phyloP scores from a whole-genome alignment of 2,113 vertebrate species.

The Seriola aureovittata region DNA sequence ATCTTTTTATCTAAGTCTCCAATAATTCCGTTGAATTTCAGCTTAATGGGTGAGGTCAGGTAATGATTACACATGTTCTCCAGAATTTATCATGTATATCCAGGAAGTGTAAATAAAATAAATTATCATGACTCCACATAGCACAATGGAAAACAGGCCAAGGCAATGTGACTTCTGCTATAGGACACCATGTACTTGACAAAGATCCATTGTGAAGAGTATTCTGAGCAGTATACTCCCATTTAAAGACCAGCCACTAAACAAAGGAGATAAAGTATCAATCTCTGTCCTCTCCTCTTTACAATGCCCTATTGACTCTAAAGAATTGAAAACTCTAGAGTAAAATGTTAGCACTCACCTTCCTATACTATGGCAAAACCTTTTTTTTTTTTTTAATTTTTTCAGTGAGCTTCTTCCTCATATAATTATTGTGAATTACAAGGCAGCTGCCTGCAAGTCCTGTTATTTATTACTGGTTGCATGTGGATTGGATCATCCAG shows the following conservation, averaged over 20 bases:
- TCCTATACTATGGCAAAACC: too few relatives aligned
- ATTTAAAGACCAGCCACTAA: conserved; percentile 37
- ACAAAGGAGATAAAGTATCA: conserved; percentile 45
- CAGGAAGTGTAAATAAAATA: neutral
- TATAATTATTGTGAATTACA: neutral
- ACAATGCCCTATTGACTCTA: conserved; percentile 29
- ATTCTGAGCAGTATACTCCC: conserved; percentile 33
- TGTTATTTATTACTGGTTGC: neutral
- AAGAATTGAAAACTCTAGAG: neutral
- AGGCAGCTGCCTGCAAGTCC: neutral
- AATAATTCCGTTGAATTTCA: too few relatives aligned
- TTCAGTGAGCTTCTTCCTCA: neutral
- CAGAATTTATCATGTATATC: neutral
- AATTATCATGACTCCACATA: neutral
- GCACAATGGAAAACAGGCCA: conserved; percentile 16
- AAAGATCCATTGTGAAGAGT: conserved; percentile 62
- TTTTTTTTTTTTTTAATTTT: too few relatives aligned
- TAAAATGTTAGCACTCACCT: neutral
- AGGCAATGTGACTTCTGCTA: conserved; percentile 38
- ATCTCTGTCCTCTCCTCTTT: conserved; percentile 9
- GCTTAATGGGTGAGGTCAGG: too few relatives aligned
- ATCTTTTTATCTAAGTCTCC: too few relatives aligned
- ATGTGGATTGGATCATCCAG: neutral
- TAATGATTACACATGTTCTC: neutral
- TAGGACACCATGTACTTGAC: conserved; percentile 44